phyloP scores from a whole-genome alignment of 2,113 vertebrate species.

The Oreochromis niloticus region DNA sequence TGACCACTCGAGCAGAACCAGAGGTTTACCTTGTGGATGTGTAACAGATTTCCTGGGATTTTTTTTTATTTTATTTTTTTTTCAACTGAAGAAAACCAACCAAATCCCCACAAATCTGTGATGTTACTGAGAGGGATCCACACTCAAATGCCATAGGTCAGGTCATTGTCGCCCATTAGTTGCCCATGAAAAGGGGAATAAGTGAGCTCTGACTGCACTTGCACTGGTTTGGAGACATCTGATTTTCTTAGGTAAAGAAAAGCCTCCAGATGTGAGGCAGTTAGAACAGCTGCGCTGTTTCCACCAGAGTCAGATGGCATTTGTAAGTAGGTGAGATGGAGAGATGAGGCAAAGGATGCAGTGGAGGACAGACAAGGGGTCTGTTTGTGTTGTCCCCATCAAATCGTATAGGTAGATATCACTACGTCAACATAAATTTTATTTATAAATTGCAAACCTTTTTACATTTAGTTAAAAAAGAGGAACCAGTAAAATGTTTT shows the following conservation, averaged over 20 bases:
- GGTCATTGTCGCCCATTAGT: not conserved
- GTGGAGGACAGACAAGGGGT: not conserved
- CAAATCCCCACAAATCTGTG: not conserved
- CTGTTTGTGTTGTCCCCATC: not conserved
- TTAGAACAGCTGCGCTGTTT: not conserved
- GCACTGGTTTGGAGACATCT: not conserved
- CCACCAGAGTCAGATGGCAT: not conserved
- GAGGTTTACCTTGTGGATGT: not conserved
- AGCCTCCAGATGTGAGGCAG: not conserved
- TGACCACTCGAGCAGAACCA: not conserved
- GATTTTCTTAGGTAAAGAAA: not conserved
- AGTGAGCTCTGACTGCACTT: not conserved
- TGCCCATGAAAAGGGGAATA: not conserved
- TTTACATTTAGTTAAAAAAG: not conserved
- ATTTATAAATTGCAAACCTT: not conserved
- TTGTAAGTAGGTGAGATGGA: not conserved
- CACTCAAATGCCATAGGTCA: not conserved
- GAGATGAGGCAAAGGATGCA: not conserved
- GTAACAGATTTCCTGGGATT: not conserved
- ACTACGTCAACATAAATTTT: not conserved
- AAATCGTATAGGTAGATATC: not conserved
- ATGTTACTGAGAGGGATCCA: not conserved
- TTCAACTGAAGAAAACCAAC: not conserved
- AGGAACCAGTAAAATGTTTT: not conserved
- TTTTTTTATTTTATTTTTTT: not conserved